Evolutionary conservation across 2,888 invertebrate genomes (phyloP), one percentile per base, ranked within the genome.

Genomic region (Dicyrtomina minuta): DNA sequence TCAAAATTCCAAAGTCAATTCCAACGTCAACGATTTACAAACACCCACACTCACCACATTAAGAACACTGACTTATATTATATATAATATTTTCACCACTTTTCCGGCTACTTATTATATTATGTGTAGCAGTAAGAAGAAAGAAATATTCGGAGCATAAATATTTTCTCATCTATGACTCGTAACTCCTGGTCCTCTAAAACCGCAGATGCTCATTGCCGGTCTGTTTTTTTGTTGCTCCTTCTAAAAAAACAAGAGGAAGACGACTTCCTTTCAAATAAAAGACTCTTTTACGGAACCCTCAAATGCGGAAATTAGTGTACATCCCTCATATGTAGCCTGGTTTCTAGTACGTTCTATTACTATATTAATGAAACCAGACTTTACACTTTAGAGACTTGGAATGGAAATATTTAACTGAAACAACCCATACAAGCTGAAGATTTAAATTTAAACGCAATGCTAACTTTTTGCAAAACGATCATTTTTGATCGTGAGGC

Each of bases 221-320:
- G 62, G 39, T 49, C 33, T 15, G 22, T 62, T 62, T 61, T 62
- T 62, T n/a, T n/a, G n/a, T n/a, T 66, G 26, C 41, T 43, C 60
- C 51, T 22, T 51, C 51, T 33, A 64, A 43, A 69, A 69, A 69
- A 69, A 62, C 56, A 62, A 64, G 46, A 64, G 69, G 64, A 69
- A 64, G 64, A 56, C 58, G 56, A 55, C 49, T 69, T 64, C 69
- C 64, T 69, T 64, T 64, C 64, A 53, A 69, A 56, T 46, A 53
- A 69, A 58, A 62, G 69, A 56, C 62, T 58, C 59, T 55, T 64
- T 64, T 58, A 58, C 53, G 65, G 22, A 55, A 55, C 55, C 55
- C 44, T 62, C 64, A 46, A 69, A 64, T 56, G 44, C 53, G 58
- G 66, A 58, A 66, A 66, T 58, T 27, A 51, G 51, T 24, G 27